Conservation (phyloP, 1,140 invertebrate genomes). For the Diabrotica undecimpunctata region DNA sequence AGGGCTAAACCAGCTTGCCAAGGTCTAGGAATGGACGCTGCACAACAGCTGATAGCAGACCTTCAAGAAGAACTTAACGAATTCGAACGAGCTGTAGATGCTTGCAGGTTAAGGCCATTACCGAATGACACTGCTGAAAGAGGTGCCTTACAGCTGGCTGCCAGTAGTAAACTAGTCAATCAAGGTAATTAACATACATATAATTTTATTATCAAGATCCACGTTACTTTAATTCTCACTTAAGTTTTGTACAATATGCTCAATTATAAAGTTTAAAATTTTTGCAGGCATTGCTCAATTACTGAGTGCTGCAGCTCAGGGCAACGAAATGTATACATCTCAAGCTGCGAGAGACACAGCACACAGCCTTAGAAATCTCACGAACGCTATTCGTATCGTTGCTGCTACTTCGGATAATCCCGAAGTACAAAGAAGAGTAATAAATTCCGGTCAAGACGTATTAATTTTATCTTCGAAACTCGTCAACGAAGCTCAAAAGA, state of each 20-base stretch:
- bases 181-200: conserved; percentile 46
- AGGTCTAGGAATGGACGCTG: conserved; percentile 80
- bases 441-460: conserved; percentile 75
- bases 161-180: conserved; percentile 61
- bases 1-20: conserved; percentile 85
- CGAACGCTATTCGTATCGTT: conserved; percentile 62
- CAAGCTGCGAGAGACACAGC: conserved; percentile 79
- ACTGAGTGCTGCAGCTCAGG: conserved; percentile 78
- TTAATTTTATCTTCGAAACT: conserved; percentile 70
- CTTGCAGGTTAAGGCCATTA: conserved; percentile 69
- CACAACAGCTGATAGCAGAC: conserved; percentile 74
- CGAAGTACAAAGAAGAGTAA: conserved; percentile 61
- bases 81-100: conserved; percentile 69
- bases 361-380: conserved; percentile 68
- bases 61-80: conserved; percentile 80
- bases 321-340: conserved; percentile 80
- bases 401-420: conserved; percentile 60
- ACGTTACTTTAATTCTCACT: no score
- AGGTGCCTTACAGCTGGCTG: conserved; percentile 67
- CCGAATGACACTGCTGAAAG: conserved; percentile 83
- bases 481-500: conserved; percentile 73
- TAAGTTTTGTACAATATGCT: no score
- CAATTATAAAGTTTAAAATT: background rate
- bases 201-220: no score
- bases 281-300: conserved; percentile 67